phyloP scores from a whole-genome alignment of 2,888 invertebrate genomes.

The Drosophila kuntzei region DNA sequence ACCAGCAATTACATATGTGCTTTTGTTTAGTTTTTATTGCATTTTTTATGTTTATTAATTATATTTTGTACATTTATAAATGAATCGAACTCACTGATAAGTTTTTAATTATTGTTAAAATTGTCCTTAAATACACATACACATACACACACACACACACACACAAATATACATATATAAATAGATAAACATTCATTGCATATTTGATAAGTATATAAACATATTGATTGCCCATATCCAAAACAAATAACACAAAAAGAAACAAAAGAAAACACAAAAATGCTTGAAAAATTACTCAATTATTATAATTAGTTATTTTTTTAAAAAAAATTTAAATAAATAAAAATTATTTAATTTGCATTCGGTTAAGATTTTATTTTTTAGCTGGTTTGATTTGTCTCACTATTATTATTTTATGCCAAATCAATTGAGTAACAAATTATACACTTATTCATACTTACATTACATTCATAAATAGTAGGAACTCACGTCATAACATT shows the following conservation, averaged over 20 bases:
- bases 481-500: conserved; percentile 45
- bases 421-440: conserved; percentile 49
- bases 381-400: conserved; percentile 17
- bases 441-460: conserved; percentile 27
- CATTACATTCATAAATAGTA: conserved; percentile 25
- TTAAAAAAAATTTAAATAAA: conserved; percentile 71
- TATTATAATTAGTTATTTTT: conserved; percentile 70
- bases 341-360: conserved; percentile 65
- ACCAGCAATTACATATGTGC: conserved; percentile 69
- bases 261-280: conserved; percentile 28
- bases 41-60: conserved; percentile 77
- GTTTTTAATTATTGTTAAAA: conserved; percentile 78
- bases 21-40: conserved; percentile 75
- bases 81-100: conserved; percentile 68
- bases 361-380: conserved; percentile 27
- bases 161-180: conserved; percentile 19
- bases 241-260: conserved; percentile 15
- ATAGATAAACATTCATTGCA: conserved; percentile 35
- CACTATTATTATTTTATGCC: conserved; percentile 18
- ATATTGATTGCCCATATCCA: conserved; percentile 29
- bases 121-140: conserved; percentile 59
- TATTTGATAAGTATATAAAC: conserved; percentile 49
- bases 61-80: conserved; percentile 77
- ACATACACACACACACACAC: conserved; percentile 19
- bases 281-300: conserved; percentile 74